phyloP scores from a whole-genome alignment of 2,113 vertebrate species.

The Cololabis saira region DNA sequence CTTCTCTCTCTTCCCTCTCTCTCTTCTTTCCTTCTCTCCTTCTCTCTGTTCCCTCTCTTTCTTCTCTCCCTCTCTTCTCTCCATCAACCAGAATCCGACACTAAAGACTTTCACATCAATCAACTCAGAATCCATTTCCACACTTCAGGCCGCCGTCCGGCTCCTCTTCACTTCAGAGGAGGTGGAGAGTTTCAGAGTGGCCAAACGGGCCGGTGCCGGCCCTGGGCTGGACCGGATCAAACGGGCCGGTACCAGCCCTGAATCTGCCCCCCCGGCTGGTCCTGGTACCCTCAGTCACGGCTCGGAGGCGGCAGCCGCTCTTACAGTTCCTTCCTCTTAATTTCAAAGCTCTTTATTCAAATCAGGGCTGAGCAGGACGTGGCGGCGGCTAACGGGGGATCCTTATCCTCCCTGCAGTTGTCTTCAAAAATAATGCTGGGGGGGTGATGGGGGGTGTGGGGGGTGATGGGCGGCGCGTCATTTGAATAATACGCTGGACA shows the following conservation, averaged over 20 bases:
- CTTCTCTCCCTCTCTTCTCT: constrained; percentile 40
- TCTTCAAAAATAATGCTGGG: constrained; percentile 77
- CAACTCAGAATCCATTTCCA: constrained; percentile 94
- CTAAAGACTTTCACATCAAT: constrained; percentile 98
- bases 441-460: constrained; percentile 8
- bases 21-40: constrained; percentile 13
- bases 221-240: constrained; percentile 88
- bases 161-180: constrained; percentile 43
- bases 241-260: constrained; percentile 86
- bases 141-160: constrained; percentile 88
- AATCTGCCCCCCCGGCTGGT: constrained; percentile 93
- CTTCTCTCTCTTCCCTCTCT: constrained; percentile 38
- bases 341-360: constrained; percentile 86
- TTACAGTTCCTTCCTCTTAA: constrained; percentile 83
- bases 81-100: constrained; percentile 85
- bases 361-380: constrained; percentile 78
- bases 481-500: constrained; percentile 81
- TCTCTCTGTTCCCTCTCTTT: constrained; percentile 21
- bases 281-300: constrained; percentile 93
- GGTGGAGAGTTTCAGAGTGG: constrained; percentile 81
- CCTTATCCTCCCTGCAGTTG: constrained; percentile 82
- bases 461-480: constrained; percentile 63
- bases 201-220: constrained; percentile 89
- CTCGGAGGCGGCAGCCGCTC: too few species aligned
- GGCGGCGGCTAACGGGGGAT: constrained; percentile 63